Evolutionary conservation across 53 echinoderm and acorn worm genomes (phyloP).

Genomic region (Zoroaster sp.): DNA sequence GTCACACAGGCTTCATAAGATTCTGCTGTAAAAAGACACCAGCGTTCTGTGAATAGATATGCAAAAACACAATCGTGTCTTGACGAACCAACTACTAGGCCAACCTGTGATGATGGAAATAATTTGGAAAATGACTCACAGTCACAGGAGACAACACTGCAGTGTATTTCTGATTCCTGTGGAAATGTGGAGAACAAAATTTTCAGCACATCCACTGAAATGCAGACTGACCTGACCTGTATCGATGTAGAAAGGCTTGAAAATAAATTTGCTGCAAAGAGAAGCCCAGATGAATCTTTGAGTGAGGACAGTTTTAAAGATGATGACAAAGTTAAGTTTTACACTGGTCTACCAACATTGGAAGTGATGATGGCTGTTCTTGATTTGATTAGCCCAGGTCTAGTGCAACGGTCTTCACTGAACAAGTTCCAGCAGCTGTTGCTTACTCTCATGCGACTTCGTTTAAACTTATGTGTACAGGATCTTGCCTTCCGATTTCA

Average conservation of each 20-base stretch:
- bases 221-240: background rate
- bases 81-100: too few relatives aligned
- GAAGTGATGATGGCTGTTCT: background rate
- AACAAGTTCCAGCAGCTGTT: background rate
- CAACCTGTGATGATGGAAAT: too few relatives aligned
- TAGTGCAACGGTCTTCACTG: background rate
- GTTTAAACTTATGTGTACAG: background rate
- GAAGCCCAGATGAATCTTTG: background rate
- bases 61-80: too few relatives aligned
- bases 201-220: background rate
- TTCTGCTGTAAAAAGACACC: background rate
- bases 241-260: background rate
- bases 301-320: background rate
- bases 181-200: background rate
- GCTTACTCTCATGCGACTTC: background rate
- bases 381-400: background rate
- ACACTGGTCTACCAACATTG: background rate
- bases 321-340: background rate
- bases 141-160: background rate
- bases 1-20: background rate
- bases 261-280: background rate
- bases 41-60: too few relatives aligned
- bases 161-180: background rate
- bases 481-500: conserved; percentile 1
- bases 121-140: too few relatives aligned